These are phyloP conservation scores for Andrena chrysosceles DNA, from an alignment of 2,888 invertebrate genomes.

Conservation along the genomic window DNA sequence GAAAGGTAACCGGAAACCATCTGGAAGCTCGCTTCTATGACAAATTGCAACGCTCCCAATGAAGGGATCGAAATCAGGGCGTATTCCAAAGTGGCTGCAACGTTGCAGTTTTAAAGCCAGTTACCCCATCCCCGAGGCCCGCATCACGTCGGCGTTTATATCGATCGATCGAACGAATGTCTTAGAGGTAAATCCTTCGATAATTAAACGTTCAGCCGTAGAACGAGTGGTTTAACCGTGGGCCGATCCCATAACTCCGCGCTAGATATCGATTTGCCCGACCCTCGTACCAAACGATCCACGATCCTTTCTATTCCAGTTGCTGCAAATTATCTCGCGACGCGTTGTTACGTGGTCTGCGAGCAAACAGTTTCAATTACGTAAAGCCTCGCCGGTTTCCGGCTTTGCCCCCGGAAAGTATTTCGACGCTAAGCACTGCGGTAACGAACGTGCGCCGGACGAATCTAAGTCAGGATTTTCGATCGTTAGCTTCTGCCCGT, in stretches of 20 bases:
- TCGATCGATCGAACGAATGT: slow-evolving; percentile 22
- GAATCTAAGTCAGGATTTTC: neutral
- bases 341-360: slow-evolving; percentile 28
- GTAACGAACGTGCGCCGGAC: neutral
- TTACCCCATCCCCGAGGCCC: neutral
- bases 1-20: slow-evolving; percentile 1
- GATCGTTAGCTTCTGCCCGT: neutral
- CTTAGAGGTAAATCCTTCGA: slow-evolving; percentile 43
- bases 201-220: slow-evolving; percentile 44
- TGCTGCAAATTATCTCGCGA: slow-evolving; percentile 39
- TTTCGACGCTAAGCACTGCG: neutral
- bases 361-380: slow-evolving; percentile 47
- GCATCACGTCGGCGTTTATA: slow-evolving; percentile 26
- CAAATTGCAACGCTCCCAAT: neutral
- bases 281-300: slow-evolving; percentile 10
- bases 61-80: neutral
- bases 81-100: neutral
- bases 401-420: neutral
- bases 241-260: slow-evolving; percentile 26
- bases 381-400: neutral
- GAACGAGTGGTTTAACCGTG: slow-evolving; percentile 8
- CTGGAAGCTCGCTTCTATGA: slow-evolving; percentile 6
- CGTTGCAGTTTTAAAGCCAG: slow-evolving; percentile 26
- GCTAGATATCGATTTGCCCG: slow-evolving; percentile 36
- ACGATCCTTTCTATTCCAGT: slow-evolving; percentile 10